Evolutionary conservation across 2,797 vertebrate species (phyloP).

Genomic region (Picus viridis): DNA sequence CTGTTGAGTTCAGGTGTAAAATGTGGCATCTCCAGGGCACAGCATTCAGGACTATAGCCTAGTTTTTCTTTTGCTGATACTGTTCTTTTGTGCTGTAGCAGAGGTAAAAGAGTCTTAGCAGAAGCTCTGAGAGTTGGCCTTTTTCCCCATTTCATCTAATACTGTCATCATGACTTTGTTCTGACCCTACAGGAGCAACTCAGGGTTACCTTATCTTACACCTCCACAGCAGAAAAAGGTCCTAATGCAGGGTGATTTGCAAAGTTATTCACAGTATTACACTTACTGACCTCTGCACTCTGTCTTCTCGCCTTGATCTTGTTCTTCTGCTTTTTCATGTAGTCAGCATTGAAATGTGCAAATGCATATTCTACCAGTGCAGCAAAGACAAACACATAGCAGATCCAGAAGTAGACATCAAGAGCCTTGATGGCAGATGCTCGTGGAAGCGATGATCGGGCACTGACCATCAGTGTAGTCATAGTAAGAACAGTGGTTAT

Average conservation of each 20-base stretch:
- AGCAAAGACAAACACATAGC: conserved; percentile 97
- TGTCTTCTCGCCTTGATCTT: conserved; percentile 88
- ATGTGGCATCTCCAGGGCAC: not conserved
- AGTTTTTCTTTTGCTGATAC: not conserved
- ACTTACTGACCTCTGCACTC: conserved; percentile 85
- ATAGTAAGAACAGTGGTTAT: conserved; percentile 98
- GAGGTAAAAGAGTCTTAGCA: not conserved
- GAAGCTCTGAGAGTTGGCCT: not conserved
- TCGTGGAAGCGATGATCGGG: conserved; percentile 92
- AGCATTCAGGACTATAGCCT: not conserved
- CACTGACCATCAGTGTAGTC: conserved; percentile 98
- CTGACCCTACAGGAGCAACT: not conserved
- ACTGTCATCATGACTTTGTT: not conserved
- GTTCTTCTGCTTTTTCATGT: conserved; percentile 93
- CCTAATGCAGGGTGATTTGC: not conserved
- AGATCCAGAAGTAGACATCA: conserved; percentile 99
- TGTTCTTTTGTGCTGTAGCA: not conserved
- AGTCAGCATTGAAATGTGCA: conserved; percentile 97
- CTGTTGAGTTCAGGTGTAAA: not conserved
- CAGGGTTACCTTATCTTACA: not conserved
- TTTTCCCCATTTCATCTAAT: not conserved
- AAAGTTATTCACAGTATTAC: not conserved
- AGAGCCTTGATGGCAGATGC: conserved; percentile 96
- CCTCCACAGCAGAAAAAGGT: not conserved
- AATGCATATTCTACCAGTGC: conserved; percentile 97